Conservation (phyloP, 2,113 vertebrate species). For the Ageneiosus marmoratus region DNA sequence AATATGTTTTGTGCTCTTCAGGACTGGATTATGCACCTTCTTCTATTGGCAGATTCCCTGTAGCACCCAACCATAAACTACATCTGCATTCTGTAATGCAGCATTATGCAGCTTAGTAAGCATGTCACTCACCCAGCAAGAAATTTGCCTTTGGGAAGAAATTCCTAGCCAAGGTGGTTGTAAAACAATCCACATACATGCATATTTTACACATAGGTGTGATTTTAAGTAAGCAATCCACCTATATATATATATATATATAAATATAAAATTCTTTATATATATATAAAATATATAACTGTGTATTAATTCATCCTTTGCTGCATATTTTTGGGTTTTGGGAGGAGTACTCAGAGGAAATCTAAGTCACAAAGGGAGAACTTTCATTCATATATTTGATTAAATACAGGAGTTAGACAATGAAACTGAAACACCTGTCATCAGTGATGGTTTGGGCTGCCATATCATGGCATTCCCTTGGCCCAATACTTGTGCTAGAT, state of each 20-base stretch:
- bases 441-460: too few relatives aligned
- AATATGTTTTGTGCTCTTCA: neutral
- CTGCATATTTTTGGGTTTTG: neutral
- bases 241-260: neutral
- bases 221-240: neutral
- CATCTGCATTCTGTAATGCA: neutral
- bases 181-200: neutral
- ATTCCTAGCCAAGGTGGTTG: neutral
- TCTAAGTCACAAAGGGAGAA: neutral
- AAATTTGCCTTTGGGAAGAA: constrained; percentile 8
- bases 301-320: too few relatives aligned
- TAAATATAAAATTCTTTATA: too few relatives aligned
- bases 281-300: too few relatives aligned
- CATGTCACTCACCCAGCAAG: neutral
- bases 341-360: neutral
- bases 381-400: neutral
- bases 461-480: too few relatives aligned
- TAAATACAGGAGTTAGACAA: too few relatives aligned
- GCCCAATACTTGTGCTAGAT: too few relatives aligned
- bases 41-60: neutral
- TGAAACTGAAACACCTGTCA: too few relatives aligned
- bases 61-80: neutral
- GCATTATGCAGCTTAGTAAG: constrained; percentile 18
- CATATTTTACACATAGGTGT: neutral
- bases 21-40: neutral